These are phyloP conservation scores for Haplotaxodon microlepis DNA, from an alignment of 2,113 vertebrate species.

Conservation along the genomic window DNA sequence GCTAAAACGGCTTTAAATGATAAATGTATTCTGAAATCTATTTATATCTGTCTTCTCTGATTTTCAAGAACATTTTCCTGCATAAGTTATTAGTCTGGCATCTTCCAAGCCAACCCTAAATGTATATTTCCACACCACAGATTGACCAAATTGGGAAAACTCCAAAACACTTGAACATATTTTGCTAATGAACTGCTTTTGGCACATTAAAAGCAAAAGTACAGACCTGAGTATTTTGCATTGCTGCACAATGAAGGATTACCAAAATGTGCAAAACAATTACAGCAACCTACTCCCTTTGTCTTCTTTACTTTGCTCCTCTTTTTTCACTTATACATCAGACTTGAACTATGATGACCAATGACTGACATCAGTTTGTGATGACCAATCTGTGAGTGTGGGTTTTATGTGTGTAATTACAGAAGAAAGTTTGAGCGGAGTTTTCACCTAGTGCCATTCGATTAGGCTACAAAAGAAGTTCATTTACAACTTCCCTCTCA, in stretches of 20 bases:
- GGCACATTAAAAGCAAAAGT: neutral
- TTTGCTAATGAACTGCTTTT: neutral
- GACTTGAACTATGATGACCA: neutral
- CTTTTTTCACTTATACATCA: neutral
- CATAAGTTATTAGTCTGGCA: neutral
- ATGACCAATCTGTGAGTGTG: neutral
- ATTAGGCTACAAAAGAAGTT: neutral
- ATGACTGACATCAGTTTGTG: neutral
- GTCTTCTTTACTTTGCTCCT: neutral
- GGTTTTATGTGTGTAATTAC: neutral
- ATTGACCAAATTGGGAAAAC: neutral
- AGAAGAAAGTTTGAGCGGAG: neutral
- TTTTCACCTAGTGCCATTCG: neutral
- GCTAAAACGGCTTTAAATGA: neutral
- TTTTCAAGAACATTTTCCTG: neutral
- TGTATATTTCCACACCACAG: neutral
- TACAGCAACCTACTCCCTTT: neutral
- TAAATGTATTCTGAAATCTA: neutral
- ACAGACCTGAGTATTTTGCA: neutral
- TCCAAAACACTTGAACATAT: neutral
- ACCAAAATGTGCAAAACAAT: neutral
- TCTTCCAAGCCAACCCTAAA: neutral
- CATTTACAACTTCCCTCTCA: neutral
- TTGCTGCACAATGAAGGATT: neutral
- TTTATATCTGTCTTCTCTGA: neutral